Evolutionary conservation across 2,888 invertebrate genomes (phyloP), one percentile per base, ranked within the genome.

Genomic region (Sphaerophoria taeniata): DNA sequence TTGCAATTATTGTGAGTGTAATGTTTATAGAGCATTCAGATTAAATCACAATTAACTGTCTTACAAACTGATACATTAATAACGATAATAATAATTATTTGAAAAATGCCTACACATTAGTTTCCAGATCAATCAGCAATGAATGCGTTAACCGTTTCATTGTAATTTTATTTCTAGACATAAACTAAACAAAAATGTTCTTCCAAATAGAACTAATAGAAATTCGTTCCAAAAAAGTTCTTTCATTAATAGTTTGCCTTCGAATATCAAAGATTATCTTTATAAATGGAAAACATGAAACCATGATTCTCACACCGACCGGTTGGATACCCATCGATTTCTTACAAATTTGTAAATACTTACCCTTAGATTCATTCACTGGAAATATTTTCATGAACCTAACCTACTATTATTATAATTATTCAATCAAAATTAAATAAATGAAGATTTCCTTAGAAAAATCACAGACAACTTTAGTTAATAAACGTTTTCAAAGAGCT

Each of bases 401-500:
- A 2, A 24, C 24, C 43, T 43, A 9, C 0, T 43, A 12, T 3
- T 43, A 9, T 43, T 43, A 9, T 11, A 43, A 43, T 11, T 0
- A 43, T 9, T 43, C 43, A 43, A 43, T 11, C 43, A 43, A 43
- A 43, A 43, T 3, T 11, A 43, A 43, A 43, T 11, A 43, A 43
- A 43, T 5, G 12, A 43, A 43, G 9, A 9, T 43, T 43, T 43
- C 2, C 6, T n/a, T 7, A 31, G 56, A 24, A 45, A 7, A 60
- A 4, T 34, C 33, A 47, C 36, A 33, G n/a, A 34, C 31, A 7
- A n/a, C 39, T 58, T 24, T 24, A 24, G 24, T 24, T 9, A 49
- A 60, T 63, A 58, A 65, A 33, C 73, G 55, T 61, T 60, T 60
- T 24, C 39, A 65, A 60, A 69, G 24, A 79, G 39, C 36, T 56